Evolutionary conservation across 2,797 vertebrate species (phyloP), one percentile per base, ranked within the genome.

Genomic region (Nothura maculosa): DNA sequence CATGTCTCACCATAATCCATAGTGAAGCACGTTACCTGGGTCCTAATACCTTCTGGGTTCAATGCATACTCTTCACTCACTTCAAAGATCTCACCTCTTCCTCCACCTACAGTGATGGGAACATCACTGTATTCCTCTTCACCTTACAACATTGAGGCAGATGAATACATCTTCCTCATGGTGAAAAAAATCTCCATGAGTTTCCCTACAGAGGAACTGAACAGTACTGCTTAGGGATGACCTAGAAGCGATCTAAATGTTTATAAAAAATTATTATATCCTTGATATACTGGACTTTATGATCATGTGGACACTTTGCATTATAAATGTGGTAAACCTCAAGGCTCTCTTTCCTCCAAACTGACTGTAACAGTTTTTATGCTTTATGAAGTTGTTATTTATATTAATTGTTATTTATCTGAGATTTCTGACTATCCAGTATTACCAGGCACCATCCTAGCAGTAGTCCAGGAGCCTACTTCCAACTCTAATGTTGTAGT

Each of bases 91-190:
- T 6, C 42, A 81, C 17, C 4, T 30, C 80, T 28, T 54, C 27
- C 15, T 15, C 16, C 16, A 54, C 50, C 50, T 54, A 27, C 25
- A 28, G 16, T 30, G 50, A 28, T 16, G 50, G 27, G 21, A 52
- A 9, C 61, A 27, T n/a, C 27, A 7, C 10, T 64, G 38, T 57
- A 74, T 66, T 54, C 34, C 21, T 69, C 30, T 70, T 14, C 30
- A 34, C 7, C 21, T 12, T 0, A 0, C 8, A 54, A 48, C 52
- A 1, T 0, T 12, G 13, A 79, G 60, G 27, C 38, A 81, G 61
- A 52, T 25, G 43, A 86, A 88, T 67, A 63, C 24, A 76, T 69
- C 12, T 57, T 70, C 17, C 47, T 45, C 15, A 24, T 20, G 12
- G 16, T 30, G 21, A 61, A 80, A 76, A 86, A 47, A 38, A 20